A percentile compares a stretch with the other conserved stretches of the same genome.
Evolutionary conservation across 2,797 vertebrate genomes (phyloP).

Genomic region (Pempheris klunzingeri): DNA sequence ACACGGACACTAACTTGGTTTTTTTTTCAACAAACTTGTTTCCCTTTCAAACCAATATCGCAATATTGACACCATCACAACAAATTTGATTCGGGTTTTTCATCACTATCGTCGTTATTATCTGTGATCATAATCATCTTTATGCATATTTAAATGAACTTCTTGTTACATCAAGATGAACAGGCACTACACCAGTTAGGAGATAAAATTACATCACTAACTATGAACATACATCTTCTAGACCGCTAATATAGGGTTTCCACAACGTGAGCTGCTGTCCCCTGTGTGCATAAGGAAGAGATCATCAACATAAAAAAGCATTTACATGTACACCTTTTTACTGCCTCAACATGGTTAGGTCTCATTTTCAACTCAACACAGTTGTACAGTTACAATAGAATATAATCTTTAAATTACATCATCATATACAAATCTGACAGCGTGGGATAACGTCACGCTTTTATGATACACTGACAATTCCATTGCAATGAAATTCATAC

Average conservation of each 20-base stretch:
- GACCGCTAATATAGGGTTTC: conserved; percentile 82
- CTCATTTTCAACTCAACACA: conserved; percentile 87
- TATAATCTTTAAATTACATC: conserved; percentile 91
- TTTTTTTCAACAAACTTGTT: conserved; percentile 84
- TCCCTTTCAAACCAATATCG: conserved; percentile 84
- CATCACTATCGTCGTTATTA: conserved; percentile 77
- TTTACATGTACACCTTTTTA: conserved; percentile 87
- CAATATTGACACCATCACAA: conserved; percentile 86
- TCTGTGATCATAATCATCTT: conserved; percentile 84
- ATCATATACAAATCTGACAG: conserved; percentile 90
- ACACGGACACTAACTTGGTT: conserved; percentile 69
- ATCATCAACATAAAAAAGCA: conserved; percentile 86
- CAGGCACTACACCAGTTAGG: conserved; percentile 90
- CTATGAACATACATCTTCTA: conserved; percentile 87
- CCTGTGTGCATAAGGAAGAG: conserved; percentile 86
- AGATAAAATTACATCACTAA: conserved; percentile 88
- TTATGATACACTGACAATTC: conserved; percentile 87
- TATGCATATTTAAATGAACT: conserved; percentile 88
- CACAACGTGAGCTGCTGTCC: conserved; percentile 79
- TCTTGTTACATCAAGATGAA: conserved; percentile 88
- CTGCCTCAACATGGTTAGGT: conserved; percentile 85
- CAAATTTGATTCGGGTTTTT: conserved; percentile 79
- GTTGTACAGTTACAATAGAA: conserved; percentile 90
- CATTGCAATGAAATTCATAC: conserved; percentile 86
- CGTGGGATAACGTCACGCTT: conserved; percentile 84